Evolutionary conservation across 2,797 vertebrate genomes (phyloP).

Genomic region (Psittacula echo): DNA sequence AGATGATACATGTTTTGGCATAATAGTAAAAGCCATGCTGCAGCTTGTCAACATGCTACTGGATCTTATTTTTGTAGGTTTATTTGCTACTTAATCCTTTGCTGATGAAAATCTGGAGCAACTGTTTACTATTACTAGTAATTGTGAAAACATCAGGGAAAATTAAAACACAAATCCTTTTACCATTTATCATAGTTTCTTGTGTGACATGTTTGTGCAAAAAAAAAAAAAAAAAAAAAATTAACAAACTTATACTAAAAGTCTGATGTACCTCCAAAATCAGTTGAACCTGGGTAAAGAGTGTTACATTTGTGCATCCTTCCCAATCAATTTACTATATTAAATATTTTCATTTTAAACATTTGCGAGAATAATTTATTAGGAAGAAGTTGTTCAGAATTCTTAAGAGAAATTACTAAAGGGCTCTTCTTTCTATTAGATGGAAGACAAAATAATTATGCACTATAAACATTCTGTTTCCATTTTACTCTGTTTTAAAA

Average conservation of each 20-base stretch:
- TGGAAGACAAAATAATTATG: conserved; percentile 1
- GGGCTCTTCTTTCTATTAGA: neutral
- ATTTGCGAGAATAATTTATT: conserved; percentile 9
- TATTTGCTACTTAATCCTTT: conserved; percentile 77
- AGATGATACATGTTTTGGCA: conserved; percentile 69
- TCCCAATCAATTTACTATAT: neutral
- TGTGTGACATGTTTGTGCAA: neutral
- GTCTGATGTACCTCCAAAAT: neutral
- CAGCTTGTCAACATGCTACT: conserved; percentile 63
- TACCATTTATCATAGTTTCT: neutral
- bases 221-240: neutral
- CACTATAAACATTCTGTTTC: neutral
- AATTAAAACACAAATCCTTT: neutral
- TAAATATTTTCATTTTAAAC: conserved; percentile 30
- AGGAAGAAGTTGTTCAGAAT: neutral
- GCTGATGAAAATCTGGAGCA: conserved; percentile 78
- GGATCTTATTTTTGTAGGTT: conserved; percentile 76
- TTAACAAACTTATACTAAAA: neutral
- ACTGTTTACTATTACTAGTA: conserved; percentile 50
- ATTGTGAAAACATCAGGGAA: neutral
- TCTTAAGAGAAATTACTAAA: conserved; percentile 21
- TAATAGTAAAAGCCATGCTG: conserved; percentile 72
- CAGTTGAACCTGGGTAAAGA: neutral
- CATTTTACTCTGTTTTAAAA: conserved; percentile 65
- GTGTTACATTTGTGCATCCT: neutral